Conservation (phyloP, 2,888 invertebrate genomes). For the Amphipyra berbera region DNA sequence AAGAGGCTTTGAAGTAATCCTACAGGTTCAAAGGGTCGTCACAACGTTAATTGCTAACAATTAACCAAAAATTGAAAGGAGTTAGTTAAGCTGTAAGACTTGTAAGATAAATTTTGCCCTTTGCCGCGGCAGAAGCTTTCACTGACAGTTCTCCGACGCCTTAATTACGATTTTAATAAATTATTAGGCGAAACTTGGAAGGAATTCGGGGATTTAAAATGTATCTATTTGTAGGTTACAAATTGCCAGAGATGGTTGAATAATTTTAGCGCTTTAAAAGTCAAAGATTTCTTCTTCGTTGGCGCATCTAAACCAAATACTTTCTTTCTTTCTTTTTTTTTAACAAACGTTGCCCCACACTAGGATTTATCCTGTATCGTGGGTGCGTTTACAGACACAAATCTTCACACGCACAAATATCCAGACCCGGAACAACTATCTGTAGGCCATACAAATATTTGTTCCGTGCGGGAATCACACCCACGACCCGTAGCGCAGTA, state of each 20-base stretch:
- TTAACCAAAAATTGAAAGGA: conserved; percentile 64
- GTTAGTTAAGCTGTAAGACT: conserved; percentile 50
- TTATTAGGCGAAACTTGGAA: conserved; percentile 63
- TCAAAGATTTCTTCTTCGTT: background rate
- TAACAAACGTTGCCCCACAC: no score
- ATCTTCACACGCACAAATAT: no score
- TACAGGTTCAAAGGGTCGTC: conserved; percentile 30
- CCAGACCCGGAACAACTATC: no score
- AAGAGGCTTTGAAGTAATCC: conserved; percentile 40
- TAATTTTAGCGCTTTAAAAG: conserved; percentile 14
- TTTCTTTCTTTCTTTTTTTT: no score
- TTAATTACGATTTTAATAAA: conserved; percentile 78
- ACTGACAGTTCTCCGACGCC: conserved; percentile 60
- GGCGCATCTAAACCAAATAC: no score
- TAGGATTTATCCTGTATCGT: no score
- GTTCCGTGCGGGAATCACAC: no score
- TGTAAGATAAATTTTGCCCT: conserved; percentile 64
- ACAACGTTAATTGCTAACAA: conserved; percentile 58
- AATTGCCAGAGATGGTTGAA: conserved; percentile 25
- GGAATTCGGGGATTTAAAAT: conserved; percentile 55
- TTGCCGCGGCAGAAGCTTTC: conserved; percentile 55
- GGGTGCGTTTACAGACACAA: no score
- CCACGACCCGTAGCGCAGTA: no score
- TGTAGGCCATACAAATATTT: no score
- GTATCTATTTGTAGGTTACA: conserved; percentile 30